Evolutionary conservation across 2,888 invertebrate genomes (phyloP), one percentile per base, ranked within the genome.

Genomic region (Rhodophaea formosa): DNA sequence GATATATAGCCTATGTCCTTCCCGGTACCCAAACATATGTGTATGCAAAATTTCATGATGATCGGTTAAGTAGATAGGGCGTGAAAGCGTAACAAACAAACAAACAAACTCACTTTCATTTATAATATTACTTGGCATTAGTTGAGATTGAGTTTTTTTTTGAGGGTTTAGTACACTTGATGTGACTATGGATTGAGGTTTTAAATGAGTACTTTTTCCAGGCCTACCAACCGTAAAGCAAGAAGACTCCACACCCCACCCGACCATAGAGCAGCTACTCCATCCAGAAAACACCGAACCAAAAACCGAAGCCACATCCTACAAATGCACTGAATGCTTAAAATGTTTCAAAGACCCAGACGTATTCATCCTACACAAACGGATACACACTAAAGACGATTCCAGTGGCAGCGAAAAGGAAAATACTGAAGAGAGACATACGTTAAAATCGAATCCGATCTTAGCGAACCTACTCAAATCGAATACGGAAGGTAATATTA

Each of bases 311-410:
- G 47, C 35, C 0, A 62, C 69, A 0, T 80, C 86, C 0, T 87
- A 70, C 62, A 78, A 82, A 66, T 89, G 90, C 16, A 67, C 72
- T 1, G 81, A 86, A 53, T 91, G 90, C 55, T 79, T 84, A 0
- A 89, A 85, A 71, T 89, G 86, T 58, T 91, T 91, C 56, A 91
- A 91, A 69, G 90, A 91, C 23, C 90, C 91, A 0, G 90, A 91
- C 39, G 90, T 91, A 0, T 87, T 81, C 15, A 51, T 82, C 0
- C 56, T 91, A 3, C 90, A 91, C 56, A 82, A 80, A 61, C 61
- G 90, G 0, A 69, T 71, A 0, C 91, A 90, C 49, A 70, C 65
- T 16, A 61, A 64, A 8, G 51, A 57, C 23, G 16, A 43, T 45
- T 54, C 58, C 8, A 43, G 57, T 30, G 56, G 62, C 17, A 65